phyloP scores from a whole-genome alignment of 1,140 invertebrate genomes.

The Forficula auricularia region DNA sequence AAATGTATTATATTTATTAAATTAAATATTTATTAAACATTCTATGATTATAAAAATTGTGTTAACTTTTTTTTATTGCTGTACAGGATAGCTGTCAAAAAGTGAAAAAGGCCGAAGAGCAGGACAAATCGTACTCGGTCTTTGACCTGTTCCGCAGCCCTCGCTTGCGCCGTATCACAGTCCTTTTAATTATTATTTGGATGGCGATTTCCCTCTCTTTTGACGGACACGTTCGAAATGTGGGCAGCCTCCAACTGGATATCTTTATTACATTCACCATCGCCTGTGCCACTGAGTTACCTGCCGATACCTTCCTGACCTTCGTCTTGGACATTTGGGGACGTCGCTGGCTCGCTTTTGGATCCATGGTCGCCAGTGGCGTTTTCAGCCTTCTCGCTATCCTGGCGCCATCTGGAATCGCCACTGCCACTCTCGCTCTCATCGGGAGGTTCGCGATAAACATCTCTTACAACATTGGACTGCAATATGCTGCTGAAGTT shows the following conservation, averaged over 20 bases:
- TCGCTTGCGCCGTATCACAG: slow-evolving; percentile 45
- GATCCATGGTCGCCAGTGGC: slow-evolving; percentile 58
- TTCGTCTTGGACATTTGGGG: slow-evolving; percentile 64
- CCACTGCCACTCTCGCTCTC: slow-evolving; percentile 52
- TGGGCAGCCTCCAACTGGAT: slow-evolving; percentile 58
- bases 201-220: slow-evolving; percentile 73
- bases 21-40: too few species aligned
- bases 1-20: too few species aligned
- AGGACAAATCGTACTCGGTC: slow-evolving; percentile 50
- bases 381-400: slow-evolving; percentile 59
- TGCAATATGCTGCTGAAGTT: slow-evolving; percentile 74
- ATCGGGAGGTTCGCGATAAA: slow-evolving; percentile 66
- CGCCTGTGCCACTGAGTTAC: slow-evolving; percentile 61
- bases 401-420: slow-evolving; percentile 44
- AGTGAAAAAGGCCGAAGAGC: slow-evolving; percentile 44
- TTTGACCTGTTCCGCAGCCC: slow-evolving; percentile 60
- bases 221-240: slow-evolving; percentile 70
- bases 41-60: too few species aligned
- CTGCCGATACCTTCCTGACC: slow-evolving; percentile 65
- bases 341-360: slow-evolving; percentile 63
- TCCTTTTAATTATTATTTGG: slow-evolving; percentile 63
- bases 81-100: slow-evolving; percentile 43
- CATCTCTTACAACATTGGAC: slow-evolving; percentile 73
- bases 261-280: slow-evolving; percentile 70
- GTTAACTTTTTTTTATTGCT: too few species aligned